Conservation (phyloP, 2,113 vertebrate genomes). For the Callipepla squamata region DNA sequence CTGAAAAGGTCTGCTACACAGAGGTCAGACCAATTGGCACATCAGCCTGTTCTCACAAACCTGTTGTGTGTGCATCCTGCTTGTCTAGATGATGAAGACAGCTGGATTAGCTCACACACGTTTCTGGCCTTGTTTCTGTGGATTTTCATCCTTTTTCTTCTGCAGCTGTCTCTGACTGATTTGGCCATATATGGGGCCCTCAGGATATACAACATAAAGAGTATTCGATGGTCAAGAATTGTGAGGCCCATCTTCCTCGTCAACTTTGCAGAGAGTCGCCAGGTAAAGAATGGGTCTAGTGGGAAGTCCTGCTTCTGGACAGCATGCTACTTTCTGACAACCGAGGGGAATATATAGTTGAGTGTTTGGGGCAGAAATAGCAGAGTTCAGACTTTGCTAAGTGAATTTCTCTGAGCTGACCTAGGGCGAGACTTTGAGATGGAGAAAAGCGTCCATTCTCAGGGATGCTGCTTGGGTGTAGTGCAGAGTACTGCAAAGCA, state of each 20-base stretch:
- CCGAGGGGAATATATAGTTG: background rate
- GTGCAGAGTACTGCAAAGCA: background rate
- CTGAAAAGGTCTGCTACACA: background rate
- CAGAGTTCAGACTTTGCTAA: background rate
- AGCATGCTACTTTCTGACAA: background rate
- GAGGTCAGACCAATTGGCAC: too few species aligned
- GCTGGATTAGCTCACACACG: too few species aligned
- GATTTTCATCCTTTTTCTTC: background rate
- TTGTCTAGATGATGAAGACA: too few species aligned
- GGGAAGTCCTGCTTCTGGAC: background rate
- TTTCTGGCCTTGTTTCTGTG: background rate
- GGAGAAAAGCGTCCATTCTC: background rate
- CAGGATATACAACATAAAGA: conserved; percentile 64
- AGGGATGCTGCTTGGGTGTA: background rate
- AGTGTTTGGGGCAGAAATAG: background rate
- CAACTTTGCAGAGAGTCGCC: conserved; percentile 91
- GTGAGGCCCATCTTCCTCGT: conserved; percentile 89
- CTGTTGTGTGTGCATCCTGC: rapidly evolving
- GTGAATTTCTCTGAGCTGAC: background rate
- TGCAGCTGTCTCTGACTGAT: conserved; percentile 86
- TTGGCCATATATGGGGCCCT: conserved; percentile 84
- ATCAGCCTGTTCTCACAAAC: background rate
- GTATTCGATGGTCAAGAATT: conserved; percentile 88
- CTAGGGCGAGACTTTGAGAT: background rate
- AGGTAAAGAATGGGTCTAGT: conserved; percentile 76